phyloP scores from a whole-genome alignment of 1,140 invertebrate species.

The Anastrepha obliqua region DNA sequence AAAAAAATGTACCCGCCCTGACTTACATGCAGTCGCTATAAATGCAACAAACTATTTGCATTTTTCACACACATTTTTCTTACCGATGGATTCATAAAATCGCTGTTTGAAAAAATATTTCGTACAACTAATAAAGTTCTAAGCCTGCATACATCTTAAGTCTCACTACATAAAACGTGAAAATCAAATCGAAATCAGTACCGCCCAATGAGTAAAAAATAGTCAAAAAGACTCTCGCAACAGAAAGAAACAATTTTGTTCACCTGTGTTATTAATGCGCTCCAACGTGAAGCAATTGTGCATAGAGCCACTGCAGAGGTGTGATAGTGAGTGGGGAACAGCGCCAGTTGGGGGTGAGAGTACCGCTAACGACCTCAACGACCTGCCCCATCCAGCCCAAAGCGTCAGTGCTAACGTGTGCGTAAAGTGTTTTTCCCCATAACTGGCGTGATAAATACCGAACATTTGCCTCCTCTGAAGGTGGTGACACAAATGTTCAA shows the following conservation, averaged over 20 bases:
- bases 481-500: conserved; percentile 17
- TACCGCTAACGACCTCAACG: conserved; percentile 43
- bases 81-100: too few species aligned
- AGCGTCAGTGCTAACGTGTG: conserved; percentile 26
- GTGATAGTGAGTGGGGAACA: not conserved
- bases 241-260: not conserved
- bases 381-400: not conserved
- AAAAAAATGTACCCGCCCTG: too few species aligned
- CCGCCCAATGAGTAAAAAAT: too few species aligned
- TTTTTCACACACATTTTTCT: too few species aligned
- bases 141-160: too few species aligned
- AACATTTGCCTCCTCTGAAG: not conserved
- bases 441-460: conserved; percentile 47
- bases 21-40: too few species aligned
- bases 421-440: conserved; percentile 39
- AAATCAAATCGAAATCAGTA: too few species aligned
- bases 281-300: conserved; percentile 20
- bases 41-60: too few species aligned
- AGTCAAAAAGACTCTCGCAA: not conserved
- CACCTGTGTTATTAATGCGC: conserved; percentile 21
- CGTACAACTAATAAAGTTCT: too few species aligned
- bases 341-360: not conserved
- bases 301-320: not conserved
- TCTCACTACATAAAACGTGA: too few species aligned
- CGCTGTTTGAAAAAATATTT: too few species aligned